These are phyloP conservation scores for Neosilurus mollespiculum DNA, from an alignment of 2,797 vertebrate species.

Conservation along the genomic window DNA sequence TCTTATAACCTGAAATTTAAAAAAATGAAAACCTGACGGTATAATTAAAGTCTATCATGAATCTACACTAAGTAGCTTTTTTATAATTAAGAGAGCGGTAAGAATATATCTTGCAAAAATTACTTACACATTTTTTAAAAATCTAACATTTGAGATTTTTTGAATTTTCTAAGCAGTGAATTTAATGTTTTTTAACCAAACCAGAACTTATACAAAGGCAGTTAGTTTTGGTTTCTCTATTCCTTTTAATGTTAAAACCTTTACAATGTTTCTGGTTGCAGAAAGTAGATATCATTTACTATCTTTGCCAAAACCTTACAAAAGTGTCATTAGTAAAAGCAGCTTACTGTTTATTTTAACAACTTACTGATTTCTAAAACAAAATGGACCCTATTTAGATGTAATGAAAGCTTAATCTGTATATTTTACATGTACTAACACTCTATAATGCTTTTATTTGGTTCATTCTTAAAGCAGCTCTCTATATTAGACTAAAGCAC, in stretches of 20 bases:
- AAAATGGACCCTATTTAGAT: not conserved
- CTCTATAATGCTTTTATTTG: not conserved
- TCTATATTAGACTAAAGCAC: not conserved
- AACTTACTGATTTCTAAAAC: not conserved
- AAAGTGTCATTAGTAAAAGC: not conserved
- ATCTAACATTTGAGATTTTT: not conserved
- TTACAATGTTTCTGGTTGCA: not conserved
- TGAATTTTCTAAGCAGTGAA: no score
- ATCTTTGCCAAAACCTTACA: not conserved
- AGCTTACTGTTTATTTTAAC: not conserved
- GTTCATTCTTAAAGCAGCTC: not conserved
- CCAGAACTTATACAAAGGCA: not conserved
- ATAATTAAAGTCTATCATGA: not conserved
- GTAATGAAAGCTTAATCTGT: not conserved
- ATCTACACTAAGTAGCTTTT: not conserved
- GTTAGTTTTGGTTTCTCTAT: not conserved
- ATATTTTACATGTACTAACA: not conserved
- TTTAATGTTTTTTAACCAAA: not conserved
- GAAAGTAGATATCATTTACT: not conserved
- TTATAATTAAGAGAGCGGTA: not conserved
- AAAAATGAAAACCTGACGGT: not conserved
- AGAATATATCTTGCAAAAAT: not conserved
- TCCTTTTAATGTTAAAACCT: not conserved
- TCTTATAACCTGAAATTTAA: no score
- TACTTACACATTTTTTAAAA: not conserved